A percentile compares a stretch with the other conserved stretches of the same genome.
These are phyloP conservation scores for Paramuricea clavata DNA, from an alignment of 92 coral and sea anemone genomes.

Conservation along the genomic window DNA sequence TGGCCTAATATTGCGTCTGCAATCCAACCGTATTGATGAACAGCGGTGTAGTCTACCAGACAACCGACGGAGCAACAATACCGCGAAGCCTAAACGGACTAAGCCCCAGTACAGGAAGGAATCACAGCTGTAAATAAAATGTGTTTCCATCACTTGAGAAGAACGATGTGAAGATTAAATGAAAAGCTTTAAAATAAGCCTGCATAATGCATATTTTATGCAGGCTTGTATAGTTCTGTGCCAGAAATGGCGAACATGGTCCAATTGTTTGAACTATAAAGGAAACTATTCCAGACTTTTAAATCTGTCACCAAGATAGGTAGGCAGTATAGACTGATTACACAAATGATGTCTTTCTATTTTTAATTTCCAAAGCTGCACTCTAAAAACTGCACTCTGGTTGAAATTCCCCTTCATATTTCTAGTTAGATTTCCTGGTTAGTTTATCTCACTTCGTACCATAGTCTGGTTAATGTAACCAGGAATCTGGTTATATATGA, in stretches of 20 bases:
- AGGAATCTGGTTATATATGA: no score
- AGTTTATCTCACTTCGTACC: no score
- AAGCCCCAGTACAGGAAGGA: constrained; percentile 41
- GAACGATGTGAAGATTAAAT: neutral
- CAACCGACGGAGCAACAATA: constrained; percentile 13
- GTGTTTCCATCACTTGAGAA: neutral
- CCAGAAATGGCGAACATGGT: neutral
- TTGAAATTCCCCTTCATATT: no score
- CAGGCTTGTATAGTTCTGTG: neutral
- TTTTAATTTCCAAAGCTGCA: no score
- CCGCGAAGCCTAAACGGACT: neutral
- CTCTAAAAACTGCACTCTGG: no score
- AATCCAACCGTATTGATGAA: constrained; percentile 98
- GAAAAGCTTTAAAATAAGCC: neutral
- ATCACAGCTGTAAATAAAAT: constrained; percentile 30
- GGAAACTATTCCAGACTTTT: neutral
- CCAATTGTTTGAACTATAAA: neutral
- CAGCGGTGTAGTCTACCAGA: constrained; percentile 92
- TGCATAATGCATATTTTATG: neutral
- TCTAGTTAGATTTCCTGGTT: no score
- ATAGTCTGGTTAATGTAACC: no score
- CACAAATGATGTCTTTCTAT: no score
- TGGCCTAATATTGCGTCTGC: constrained; percentile 96
- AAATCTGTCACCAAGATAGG: neutral
- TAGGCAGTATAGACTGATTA: no score